Percentiles rank a stretch among this genome's conserved stretches.
These are phyloP conservation scores for Agrilus mali DNA, from an alignment of 2,888 invertebrate species.

Conservation along the genomic window DNA sequence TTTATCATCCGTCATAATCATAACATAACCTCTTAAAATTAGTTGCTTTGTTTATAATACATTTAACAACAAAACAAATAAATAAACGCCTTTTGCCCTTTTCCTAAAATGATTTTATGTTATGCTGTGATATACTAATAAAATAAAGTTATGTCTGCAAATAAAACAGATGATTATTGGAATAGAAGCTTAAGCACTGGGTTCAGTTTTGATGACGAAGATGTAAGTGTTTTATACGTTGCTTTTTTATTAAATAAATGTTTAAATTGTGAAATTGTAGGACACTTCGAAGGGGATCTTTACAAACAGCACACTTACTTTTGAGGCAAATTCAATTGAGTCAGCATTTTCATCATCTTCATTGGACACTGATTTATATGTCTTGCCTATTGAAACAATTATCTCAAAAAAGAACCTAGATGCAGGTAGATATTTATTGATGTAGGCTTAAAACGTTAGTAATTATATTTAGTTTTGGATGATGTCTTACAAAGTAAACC, in stretches of 20 bases:
- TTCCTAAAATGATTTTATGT: too few species aligned
- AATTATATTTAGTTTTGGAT: slow-evolving; percentile 32
- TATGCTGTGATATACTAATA: neutral
- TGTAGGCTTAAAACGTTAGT: slow-evolving; percentile 11
- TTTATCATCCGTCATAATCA: too few species aligned
- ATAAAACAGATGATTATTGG: slow-evolving; percentile 60
- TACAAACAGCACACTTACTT: neutral
- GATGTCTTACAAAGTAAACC: slow-evolving; percentile 26
- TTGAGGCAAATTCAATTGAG: slow-evolving; percentile 8
- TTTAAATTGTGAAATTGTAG: too few species aligned
- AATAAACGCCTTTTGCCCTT: too few species aligned
- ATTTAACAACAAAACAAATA: too few species aligned
- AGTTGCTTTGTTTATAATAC: too few species aligned
- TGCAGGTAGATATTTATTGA: slow-evolving; percentile 11
- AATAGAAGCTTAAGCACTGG: slow-evolving; percentile 59
- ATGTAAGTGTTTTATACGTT: slow-evolving; percentile 28
- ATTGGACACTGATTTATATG: slow-evolving; percentile 17
- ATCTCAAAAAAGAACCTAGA: slow-evolving; percentile 25
- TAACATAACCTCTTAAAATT: too few species aligned
- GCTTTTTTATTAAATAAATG: neutral
- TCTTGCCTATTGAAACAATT: slow-evolving; percentile 25
- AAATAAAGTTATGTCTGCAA: neutral
- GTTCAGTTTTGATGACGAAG: slow-evolving; percentile 69
- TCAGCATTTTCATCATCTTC: slow-evolving; percentile 18
- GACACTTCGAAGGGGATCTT: too few species aligned